Base-by-base conservation (phyloP, 1,140 invertebrate genomes). In the Idris sp. region DNA sequence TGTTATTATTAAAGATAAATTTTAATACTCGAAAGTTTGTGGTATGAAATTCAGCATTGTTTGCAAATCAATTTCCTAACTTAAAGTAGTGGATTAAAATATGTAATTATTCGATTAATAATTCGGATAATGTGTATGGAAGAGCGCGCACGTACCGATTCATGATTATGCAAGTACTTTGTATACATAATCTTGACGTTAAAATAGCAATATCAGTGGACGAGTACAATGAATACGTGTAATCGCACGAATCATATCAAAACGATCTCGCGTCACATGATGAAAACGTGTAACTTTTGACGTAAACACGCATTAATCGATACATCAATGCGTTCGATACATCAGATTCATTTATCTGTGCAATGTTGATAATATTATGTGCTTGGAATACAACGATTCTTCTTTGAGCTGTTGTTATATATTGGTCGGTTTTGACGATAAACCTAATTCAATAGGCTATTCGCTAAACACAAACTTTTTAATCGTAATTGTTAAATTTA, bases 191-290 rank as follows among this genome's bases (percentile, higher is more conserved):
- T 76, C 61, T 71, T 76, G 74, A 76, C 74, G 74, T 76, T 71
- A 69, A 75, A 75, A 76, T 62, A 76, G 54, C 74, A 67, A 76
- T 76, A 65, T 14, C 30, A 36, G 56, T 67, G 61, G 54, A 62
- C 67, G 67, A 67, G n/a, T n/a, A 59, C 65, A 54, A 71, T 76
- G 74, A 71, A 76, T 76, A 30, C 54, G 67, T 71, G 65, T 76
- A 76, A 76, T 71, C 74, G 74, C 53, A 40, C 74, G 74, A 76
- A 76, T 67, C 61, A 67, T 76, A 76, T 76, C 74, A 71, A 76
- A 76, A 64, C 67, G 67, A 76, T 71, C 67, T 33, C 65, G 53
- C 67, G 59, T 71, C 61, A 59, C 30, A 62, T 61, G 65, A 69
- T 71, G 65, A 62, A 68, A 68, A 74, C 72, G 36, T 67, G 62